Base-by-base conservation (phyloP, 2,113 vertebrate species). In the Rhinoderma darwinii region DNA sequence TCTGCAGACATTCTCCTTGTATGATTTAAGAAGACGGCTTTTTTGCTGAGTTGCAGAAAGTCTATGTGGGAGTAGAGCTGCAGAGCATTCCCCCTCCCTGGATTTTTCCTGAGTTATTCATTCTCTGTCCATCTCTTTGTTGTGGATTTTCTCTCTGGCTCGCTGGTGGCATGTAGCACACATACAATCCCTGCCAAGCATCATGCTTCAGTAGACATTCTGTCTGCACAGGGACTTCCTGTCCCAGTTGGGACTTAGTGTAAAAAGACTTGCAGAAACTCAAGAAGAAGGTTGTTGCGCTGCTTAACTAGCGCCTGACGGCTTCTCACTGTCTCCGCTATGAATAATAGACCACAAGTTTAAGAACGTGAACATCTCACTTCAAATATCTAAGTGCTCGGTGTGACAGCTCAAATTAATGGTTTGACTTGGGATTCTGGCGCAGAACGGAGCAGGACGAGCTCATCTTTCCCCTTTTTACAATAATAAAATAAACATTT, bases 141-240 rank as follows among this genome's bases (percentile, higher is more conserved):
- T 91, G 88, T 84, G 89, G 89, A 89, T 89, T 91, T 84, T 84
- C 84, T 73, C 78, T 86, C 84, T 89, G 86, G 88, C 88, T 90
- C 61, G 50, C 88, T 84, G 89, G 89, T 91, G 90, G 90, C 89
- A 88, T 86, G 78, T 81, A 84, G 81, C 79, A 79, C 73, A 47
- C 12, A 0, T 88, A 88, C 89, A 88, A 17, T 74, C 80, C 83
- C 81, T 83, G 39, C 91, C 92, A 88, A 89, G 32, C 70, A 83
- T 81, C 83, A 85, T 63, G 70, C 74, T 15, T 87, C 89, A 79
- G 91, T 92, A 94, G 93, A 94, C 93, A 93, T 91, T 91, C 77
- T 94, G 93, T 94, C 93, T 94, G 93, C 93, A 61, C 76, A 51
- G 93, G 93, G 93, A 94, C 93, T 94, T 94, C 93, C 93, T 91